Percentiles rank a stretch among this genome's conserved stretches.
Conservation (phyloP, 2,888 invertebrate genomes). For the Acanthosepion pharaonis region DNA sequence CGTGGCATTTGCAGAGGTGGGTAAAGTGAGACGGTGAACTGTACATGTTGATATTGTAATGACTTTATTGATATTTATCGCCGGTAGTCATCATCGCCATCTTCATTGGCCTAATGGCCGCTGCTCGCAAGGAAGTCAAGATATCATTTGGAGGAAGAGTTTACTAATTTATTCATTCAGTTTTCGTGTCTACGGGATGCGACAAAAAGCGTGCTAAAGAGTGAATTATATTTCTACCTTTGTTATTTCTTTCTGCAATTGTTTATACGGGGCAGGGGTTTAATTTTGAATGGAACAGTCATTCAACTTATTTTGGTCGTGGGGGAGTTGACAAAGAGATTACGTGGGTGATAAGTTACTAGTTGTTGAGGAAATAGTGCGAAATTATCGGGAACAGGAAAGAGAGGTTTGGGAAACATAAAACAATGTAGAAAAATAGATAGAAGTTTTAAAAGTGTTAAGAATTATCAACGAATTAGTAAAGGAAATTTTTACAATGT, state of each 20-base stretch:
- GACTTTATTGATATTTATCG: background rate
- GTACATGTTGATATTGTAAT: constrained; percentile 33
- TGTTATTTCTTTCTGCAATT: background rate
- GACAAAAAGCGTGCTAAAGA: background rate
- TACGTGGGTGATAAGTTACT: no score
- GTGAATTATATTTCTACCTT: background rate
- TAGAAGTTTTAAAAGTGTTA: no score
- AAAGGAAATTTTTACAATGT: no score
- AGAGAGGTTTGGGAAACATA: no score
- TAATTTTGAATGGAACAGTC: background rate
- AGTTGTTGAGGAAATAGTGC: no score
- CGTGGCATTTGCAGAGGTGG: background rate
- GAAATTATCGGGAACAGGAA: no score
- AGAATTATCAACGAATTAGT: no score
- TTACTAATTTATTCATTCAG: background rate
- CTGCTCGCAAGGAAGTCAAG: background rate
- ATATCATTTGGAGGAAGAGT: background rate
- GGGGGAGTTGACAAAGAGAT: no score
- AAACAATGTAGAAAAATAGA: no score
- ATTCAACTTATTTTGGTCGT: background rate
- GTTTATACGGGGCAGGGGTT: background rate
- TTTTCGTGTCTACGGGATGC: background rate
- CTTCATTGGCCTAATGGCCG: background rate
- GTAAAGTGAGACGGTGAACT: background rate
- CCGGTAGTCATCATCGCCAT: constrained; percentile 21